Evolutionary conservation across 2,113 vertebrate species (phyloP).

Genomic region (Candoia aspera): DNA sequence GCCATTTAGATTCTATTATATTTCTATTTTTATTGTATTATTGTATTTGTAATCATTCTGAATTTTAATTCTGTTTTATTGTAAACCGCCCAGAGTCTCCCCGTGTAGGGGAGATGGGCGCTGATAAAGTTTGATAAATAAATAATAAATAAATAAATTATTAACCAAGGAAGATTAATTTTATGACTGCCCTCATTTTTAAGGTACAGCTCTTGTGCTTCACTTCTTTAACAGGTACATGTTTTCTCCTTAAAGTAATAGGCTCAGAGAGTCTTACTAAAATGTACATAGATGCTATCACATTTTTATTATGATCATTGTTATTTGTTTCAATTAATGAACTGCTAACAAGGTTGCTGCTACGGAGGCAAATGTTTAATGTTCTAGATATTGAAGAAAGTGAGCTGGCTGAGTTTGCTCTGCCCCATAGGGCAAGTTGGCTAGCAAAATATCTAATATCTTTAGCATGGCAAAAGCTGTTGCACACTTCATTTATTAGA

Average conservation of each 20-base stretch:
- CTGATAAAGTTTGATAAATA: no score
- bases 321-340: slow-evolving; percentile 27
- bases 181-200: slow-evolving; percentile 11
- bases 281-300: neutral
- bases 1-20: no score
- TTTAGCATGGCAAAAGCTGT: neutral
- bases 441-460: slow-evolving; percentile 22
- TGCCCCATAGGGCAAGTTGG: slow-evolving; percentile 37
- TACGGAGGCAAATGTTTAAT: slow-evolving; percentile 49
- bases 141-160: no score
- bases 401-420: slow-evolving; percentile 36
- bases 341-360: slow-evolving; percentile 5
- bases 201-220: neutral
- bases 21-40: no score
- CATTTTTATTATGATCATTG: neutral
- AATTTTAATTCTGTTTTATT: no score
- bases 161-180: slow-evolving; percentile 8
- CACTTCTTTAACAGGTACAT: slow-evolving; percentile 7
- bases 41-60: no score
- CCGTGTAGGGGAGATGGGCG: no score
- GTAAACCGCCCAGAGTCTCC: no score
- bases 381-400: slow-evolving; percentile 39
- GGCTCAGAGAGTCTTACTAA: slow-evolving; percentile 24
- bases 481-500: neutral
- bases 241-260: neutral